Evolutionary conservation across 2,888 invertebrate species (phyloP).

Genomic region (Chrysolina haemoptera): DNA sequence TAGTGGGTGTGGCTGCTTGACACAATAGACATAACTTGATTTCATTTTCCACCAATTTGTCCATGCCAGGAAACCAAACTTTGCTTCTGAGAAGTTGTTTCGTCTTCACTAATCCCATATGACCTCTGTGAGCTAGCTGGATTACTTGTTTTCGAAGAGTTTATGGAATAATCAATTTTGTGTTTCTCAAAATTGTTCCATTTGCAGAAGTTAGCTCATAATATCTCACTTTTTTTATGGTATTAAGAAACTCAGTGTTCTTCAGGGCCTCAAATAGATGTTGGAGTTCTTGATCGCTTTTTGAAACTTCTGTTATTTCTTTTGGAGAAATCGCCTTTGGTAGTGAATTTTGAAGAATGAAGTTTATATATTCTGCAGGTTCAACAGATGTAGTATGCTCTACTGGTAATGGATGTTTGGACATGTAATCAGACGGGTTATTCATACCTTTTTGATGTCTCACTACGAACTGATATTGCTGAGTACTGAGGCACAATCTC

Average conservation of each 20-base stretch:
- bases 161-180: too few relatives aligned
- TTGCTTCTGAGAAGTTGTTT: too few relatives aligned
- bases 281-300: not conserved
- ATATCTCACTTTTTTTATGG: too few relatives aligned
- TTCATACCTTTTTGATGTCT: not conserved
- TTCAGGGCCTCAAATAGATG: not conserved
- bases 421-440: not conserved
- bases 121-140: too few relatives aligned
- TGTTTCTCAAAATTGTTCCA: not conserved
- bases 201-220: too few relatives aligned
- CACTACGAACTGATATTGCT: not conserved
- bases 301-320: not conserved
- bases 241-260: too few relatives aligned
- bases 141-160: too few relatives aligned
- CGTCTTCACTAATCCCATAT: too few relatives aligned
- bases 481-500: not conserved
- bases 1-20: too few relatives aligned
- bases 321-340: not conserved
- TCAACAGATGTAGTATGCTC: too few relatives aligned
- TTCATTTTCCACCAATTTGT: too few relatives aligned
- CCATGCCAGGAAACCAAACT: not conserved
- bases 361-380: constrained; percentile 3
- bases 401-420: not conserved
- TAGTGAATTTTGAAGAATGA: not conserved
- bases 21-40: too few relatives aligned